Percentiles rank a stretch among this genome's conserved stretches.
Conservation (phyloP, 2,113 vertebrate species). For the Microtus ochrogaster region DNA sequence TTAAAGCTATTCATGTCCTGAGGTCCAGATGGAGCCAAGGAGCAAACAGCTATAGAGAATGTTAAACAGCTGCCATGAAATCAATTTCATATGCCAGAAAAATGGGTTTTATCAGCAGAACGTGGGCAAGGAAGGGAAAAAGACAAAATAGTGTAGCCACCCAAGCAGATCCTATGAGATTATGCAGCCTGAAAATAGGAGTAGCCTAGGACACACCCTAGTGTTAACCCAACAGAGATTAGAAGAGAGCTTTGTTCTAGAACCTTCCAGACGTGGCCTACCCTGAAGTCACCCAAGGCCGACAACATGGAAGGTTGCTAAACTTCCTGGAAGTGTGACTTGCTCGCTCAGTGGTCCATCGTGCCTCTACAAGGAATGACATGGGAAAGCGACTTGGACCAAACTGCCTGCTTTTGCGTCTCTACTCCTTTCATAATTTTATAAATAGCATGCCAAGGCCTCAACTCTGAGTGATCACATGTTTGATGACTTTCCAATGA, state of each 20-base stretch:
- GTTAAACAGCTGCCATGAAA: conserved; percentile 55
- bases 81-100: conserved; percentile 59
- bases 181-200: neutral
- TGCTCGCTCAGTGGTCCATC: neutral
- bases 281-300: neutral
- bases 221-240: neutral
- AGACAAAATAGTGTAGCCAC: neutral
- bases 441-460: neutral
- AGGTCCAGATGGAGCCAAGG: conserved; percentile 60
- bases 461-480: neutral
- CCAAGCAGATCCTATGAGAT: neutral
- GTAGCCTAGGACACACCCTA: neutral
- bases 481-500: neutral
- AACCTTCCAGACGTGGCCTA: neutral
- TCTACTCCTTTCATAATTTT: neutral
- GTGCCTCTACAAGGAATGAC: neutral
- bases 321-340: neutral
- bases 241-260: neutral
- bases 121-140: neutral
- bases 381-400: neutral
- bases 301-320: neutral
- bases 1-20: conserved; percentile 70
- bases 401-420: neutral
- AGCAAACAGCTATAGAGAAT: conserved; percentile 54
- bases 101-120: conserved; percentile 50